Conservation (phyloP, 2,888 invertebrate species). For the Zhengitettix transpicula region DNA sequence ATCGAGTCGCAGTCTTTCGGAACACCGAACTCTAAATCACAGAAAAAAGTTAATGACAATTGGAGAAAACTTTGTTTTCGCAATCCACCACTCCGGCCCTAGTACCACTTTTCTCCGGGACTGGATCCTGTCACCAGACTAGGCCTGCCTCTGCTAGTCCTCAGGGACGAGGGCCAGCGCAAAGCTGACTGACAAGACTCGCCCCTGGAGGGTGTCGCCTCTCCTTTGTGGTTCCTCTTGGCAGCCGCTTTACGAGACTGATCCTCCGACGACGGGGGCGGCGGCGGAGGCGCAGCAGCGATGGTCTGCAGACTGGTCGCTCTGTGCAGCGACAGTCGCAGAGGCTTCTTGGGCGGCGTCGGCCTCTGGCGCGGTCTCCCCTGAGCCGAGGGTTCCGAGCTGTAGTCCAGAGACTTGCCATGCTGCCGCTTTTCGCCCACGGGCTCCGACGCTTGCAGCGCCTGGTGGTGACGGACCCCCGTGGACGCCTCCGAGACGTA, state of each 20-base stretch:
- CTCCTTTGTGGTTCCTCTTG: constrained; percentile 40
- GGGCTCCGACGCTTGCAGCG: too few species aligned
- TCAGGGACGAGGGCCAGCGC: constrained; percentile 6
- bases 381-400: constrained; percentile 37
- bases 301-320: constrained; percentile 69
- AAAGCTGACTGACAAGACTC: constrained; percentile 17
- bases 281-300: constrained; percentile 25
- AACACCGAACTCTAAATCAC: too few species aligned
- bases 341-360: constrained; percentile 70
- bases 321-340: constrained; percentile 64
- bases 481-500: constrained; percentile 2
- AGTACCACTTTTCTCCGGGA: constrained; percentile 6
- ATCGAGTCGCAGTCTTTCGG: too few species aligned
- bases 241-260: constrained; percentile 30
- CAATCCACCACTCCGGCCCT: too few species aligned
- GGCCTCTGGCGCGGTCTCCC: constrained; percentile 30
- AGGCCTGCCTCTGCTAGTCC: background rate
- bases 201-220: constrained; percentile 24
- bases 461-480: background rate
- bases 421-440: too few species aligned
- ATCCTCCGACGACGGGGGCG: constrained; percentile 12
- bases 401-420: constrained; percentile 31
- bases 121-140: background rate
- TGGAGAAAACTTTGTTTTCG: too few species aligned
- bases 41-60: too few species aligned